Conservation (phyloP, 2,797 vertebrate species). For the Cynodonichthys magdalenae region DNA sequence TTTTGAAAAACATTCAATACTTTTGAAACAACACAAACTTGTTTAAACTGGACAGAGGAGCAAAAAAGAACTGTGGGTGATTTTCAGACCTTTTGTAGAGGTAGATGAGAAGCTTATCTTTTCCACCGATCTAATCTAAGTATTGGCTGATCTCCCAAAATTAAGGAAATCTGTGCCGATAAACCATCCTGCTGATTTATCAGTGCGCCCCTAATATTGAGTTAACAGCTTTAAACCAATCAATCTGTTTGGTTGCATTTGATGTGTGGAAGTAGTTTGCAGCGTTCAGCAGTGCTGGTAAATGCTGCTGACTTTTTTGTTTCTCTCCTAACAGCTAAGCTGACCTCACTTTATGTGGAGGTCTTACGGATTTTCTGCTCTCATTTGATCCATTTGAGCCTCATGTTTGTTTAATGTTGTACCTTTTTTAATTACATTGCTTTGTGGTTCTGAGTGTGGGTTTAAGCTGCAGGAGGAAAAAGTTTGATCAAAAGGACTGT, state of each 20-base stretch:
- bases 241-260: not conserved
- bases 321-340: slow-evolving; percentile 3
- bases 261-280: slow-evolving; percentile 7
- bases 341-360: slow-evolving; percentile 19
- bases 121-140: too few relatives aligned
- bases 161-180: too few relatives aligned
- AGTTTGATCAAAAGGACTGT: not conserved
- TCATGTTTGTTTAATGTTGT: slow-evolving; percentile 13
- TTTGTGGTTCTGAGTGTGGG: not conserved
- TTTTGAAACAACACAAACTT: too few relatives aligned
- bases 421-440: slow-evolving; percentile 30
- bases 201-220: too few relatives aligned
- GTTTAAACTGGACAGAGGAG: too few relatives aligned
- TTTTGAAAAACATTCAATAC: too few relatives aligned
- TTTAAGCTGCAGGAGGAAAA: not conserved
- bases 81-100: too few relatives aligned
- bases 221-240: not conserved
- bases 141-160: too few relatives aligned
- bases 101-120: too few relatives aligned
- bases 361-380: slow-evolving; percentile 4
- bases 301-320: not conserved
- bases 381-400: slow-evolving; percentile 3
- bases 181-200: too few relatives aligned
- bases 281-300: not conserved
- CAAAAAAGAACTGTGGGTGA: too few relatives aligned